Conservation (phyloP, 92 coral and sea anemone species). For the Diadumene lineata region DNA sequence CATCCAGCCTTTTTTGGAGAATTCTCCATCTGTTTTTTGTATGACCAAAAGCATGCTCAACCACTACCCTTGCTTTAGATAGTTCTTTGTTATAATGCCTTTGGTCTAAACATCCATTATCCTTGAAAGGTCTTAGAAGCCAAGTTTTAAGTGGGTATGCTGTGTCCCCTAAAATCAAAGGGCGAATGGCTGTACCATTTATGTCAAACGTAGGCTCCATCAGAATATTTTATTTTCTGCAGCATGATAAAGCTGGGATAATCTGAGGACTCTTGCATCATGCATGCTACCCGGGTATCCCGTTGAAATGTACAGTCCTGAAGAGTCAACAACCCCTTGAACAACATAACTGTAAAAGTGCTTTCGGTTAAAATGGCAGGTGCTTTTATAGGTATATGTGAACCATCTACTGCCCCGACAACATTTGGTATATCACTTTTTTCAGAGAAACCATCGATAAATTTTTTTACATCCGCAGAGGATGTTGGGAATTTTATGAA, state of each 20-base stretch:
- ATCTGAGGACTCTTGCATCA: constrained; percentile 43
- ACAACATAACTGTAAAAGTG: constrained; percentile 37
- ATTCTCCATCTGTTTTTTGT: constrained; percentile 51
- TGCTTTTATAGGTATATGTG: constrained; percentile 39
- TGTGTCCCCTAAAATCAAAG: constrained; percentile 51
- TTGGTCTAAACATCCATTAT: constrained; percentile 42
- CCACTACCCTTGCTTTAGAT: constrained; percentile 45
- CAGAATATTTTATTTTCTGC: constrained; percentile 37
- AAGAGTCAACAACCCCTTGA: constrained; percentile 25
- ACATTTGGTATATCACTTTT: constrained; percentile 47
- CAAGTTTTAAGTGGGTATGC: constrained; percentile 46
- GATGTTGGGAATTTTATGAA: constrained; percentile 44
- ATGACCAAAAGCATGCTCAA: constrained; percentile 55
- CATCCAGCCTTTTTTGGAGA: constrained; percentile 34
- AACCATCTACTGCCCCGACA: constrained; percentile 39
- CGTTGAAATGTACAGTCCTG: constrained; percentile 14
- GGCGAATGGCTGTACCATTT: constrained; percentile 25
- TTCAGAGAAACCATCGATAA: constrained; percentile 45
- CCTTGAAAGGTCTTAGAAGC: constrained; percentile 46
- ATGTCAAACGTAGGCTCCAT: constrained; percentile 21
- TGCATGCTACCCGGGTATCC: constrained; percentile 55
- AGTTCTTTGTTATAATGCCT: constrained; percentile 37
- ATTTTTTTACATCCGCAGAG: constrained; percentile 26
- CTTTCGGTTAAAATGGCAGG: constrained; percentile 45
- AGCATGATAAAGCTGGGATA: constrained; percentile 28